Evolutionary conservation across 2,888 invertebrate species (phyloP).

Genomic region (Phaonia tiefii): DNA sequence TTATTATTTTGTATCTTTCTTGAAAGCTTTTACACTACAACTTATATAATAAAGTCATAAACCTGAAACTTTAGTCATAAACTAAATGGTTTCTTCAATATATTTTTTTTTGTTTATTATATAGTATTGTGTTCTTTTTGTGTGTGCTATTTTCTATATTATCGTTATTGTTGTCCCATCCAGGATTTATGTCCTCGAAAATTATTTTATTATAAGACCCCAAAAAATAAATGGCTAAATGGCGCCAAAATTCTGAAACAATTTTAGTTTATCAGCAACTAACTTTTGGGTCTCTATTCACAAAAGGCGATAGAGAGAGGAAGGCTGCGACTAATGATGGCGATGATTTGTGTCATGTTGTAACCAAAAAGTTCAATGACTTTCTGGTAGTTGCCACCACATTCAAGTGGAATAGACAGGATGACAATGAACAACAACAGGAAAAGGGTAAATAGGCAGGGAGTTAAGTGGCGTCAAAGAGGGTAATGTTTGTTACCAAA

Average conservation of each 20-base stretch:
- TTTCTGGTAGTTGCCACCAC: neutral
- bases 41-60: too few species aligned
- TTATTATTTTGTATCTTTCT: too few species aligned
- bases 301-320: too few species aligned
- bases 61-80: too few species aligned
- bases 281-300: too few species aligned
- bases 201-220: slow-evolving; percentile 48
- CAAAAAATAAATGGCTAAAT: slow-evolving; percentile 53
- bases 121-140: too few species aligned
- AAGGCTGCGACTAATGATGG: too few species aligned
- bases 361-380: slow-evolving; percentile 30
- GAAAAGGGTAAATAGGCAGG: too few species aligned
- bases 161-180: neutral
- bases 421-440: neutral
- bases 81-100: too few species aligned
- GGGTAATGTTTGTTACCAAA: neutral
- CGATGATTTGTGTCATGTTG: slow-evolving; percentile 39
- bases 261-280: slow-evolving; percentile 22
- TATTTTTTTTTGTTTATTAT: slow-evolving; percentile 5
- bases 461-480: neutral
- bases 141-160: too few species aligned
- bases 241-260: slow-evolving; percentile 58
- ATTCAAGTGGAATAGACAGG: neutral
- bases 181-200: slow-evolving; percentile 52
- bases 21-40: too few species aligned